Evolutionary conservation across 2,113 vertebrate genomes (phyloP), one percentile per base, ranked within the genome.

Genomic region (Boleophthalmus pectinirostris): DNA sequence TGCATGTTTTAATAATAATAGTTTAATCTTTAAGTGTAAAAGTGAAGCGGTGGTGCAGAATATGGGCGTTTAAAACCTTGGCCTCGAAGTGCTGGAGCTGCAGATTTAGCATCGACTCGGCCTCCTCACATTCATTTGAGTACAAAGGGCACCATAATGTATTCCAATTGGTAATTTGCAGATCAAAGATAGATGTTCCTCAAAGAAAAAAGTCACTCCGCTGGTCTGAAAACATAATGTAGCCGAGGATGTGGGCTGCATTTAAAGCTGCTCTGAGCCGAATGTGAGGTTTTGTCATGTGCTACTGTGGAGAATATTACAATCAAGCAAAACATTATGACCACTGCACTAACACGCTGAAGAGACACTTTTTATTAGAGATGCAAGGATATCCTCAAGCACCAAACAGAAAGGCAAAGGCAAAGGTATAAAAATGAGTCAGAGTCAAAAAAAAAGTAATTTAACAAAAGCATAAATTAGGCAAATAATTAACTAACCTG

Each of bases 151-250:
- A 64, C 33, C 29, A 64, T 64, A 64, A 64, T 64, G 61, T 64
- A 64, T 64, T 64, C 61, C 61, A 64, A 43, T 64, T 64, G 61
- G 61, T 64, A 64, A 64, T 64, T 64, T 64, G 61, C 61, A 64
- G 61, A 64, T 64, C 61, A 64, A 64, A 43, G 61, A 64, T 64
- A 64, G 61, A 64, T 64, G 61, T 64, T 64, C 61, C 33, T 38
- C 29, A 35, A 64, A 43, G 61, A 64, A 64, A 61, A 64, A 64
- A 64, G 61, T 64, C 33, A n/a, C 61, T 64, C 61, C 18, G 18
- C 38, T 64, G 33, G 3, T 64, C 33, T 43, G 61, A 64, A 64
- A 64, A 64, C 61, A 38, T 64, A 64, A 64, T 38, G 61, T 38
- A n/a, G 9, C 20, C 38, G 33, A 18, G 12, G 33, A 64, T 43